Base-by-base conservation (phyloP, 2,888 invertebrate genomes). In the Eupsilia transversa region DNA sequence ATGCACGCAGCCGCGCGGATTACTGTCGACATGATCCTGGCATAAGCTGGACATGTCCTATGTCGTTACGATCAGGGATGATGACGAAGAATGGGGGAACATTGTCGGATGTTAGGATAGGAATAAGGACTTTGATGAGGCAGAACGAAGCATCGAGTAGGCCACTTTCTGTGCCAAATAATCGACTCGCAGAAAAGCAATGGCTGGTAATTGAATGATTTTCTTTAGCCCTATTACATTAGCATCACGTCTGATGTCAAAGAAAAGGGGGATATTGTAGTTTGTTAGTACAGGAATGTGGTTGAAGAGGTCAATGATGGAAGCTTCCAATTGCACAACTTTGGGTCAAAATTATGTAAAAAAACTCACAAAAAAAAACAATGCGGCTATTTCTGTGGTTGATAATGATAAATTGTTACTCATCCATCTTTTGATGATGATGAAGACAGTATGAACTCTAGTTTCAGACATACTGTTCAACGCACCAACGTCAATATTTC, bases 1-100 rank as follows among this genome's bases (percentile, higher is more conserved):
- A 80, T 72, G 74, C 77, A 85, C 83, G 82, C 80, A 72, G 78
- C 27, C 52, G 38, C 35, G 71, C 57, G 52, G 79, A 77, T 79
- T 69, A 79, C 43, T 66, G 80, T 33, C 46, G 2, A 79, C 83
- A 86, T 80, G 65, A 79, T 64, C 78, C 49, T 5, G 20, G 43
- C 3, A 12, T 60, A 17, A 52, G 69, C 52, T 64, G 84, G 82
- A 84, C 75, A 76, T 59, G 72, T 64, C 63, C 52, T 49, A 67
- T 7, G 33, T 52, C 14, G 7, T 14, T 61, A 23, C 49, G 30
- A 57, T 46, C 52, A 46, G 27, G n/a, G n/a, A 3, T 43, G 23
- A 20, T 17, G 23, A 41, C 33, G 17, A n/a, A 30, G 27, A 9
- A 30, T 56, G 23, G 46, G 10, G 4, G 12, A 30, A 60, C n/a